Conservation (phyloP, 2,888 invertebrate genomes). For the Exocentrus adspersus region DNA sequence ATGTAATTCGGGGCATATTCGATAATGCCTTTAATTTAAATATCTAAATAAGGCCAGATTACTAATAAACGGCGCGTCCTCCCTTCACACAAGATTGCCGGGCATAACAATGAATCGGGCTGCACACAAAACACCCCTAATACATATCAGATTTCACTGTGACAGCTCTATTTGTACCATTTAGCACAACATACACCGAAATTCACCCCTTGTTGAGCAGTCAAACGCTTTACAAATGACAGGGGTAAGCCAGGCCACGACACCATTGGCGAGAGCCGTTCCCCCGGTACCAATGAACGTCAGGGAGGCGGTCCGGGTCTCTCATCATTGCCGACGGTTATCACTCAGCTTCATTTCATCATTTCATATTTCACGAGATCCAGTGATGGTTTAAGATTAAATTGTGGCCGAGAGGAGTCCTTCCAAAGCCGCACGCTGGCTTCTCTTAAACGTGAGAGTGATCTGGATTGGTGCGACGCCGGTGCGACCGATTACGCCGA, state of each 20-base stretch:
- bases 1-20: constrained; percentile 32
- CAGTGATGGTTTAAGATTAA: constrained; percentile 34
- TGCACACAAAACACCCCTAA: constrained; percentile 49
- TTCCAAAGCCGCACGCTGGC: constrained; percentile 56
- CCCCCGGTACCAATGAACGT: constrained; percentile 42
- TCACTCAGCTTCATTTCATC: constrained; percentile 39
- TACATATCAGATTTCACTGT: constrained; percentile 59
- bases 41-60: constrained; percentile 42
- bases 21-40: constrained; percentile 44
- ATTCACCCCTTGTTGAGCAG: constrained; percentile 44
- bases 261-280: constrained; percentile 44
- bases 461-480: constrained; percentile 59
- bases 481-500: constrained; percentile 47
- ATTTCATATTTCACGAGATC: constrained; percentile 39
- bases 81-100: constrained; percentile 36
- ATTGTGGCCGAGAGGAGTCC: constrained; percentile 22
- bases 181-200: constrained; percentile 45
- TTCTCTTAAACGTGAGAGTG: constrained; percentile 59
- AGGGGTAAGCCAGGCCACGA: constrained; percentile 40
- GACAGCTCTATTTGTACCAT: constrained; percentile 59
- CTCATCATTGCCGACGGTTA: constrained; percentile 43
- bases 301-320: constrained; percentile 40
- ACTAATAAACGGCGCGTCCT: constrained; percentile 41
- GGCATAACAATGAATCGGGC: constrained; percentile 31
- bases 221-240: constrained; percentile 41